Conservation (phyloP, 2,797 vertebrate species). For the Meda fulgida region DNA sequence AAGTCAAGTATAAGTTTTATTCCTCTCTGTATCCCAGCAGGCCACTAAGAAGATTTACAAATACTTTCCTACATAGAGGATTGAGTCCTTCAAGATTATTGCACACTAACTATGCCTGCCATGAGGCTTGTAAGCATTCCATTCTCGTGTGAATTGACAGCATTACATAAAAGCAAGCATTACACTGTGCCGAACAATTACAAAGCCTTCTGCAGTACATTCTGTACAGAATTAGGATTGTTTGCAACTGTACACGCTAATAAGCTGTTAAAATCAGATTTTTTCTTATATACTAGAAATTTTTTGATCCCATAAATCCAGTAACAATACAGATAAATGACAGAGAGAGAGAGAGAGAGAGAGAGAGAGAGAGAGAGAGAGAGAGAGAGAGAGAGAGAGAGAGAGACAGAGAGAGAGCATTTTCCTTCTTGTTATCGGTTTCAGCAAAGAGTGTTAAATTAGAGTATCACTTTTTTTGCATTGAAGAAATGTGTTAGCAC, state of each 20-base stretch:
- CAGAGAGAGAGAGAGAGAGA: not conserved
- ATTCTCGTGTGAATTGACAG: slow-evolving; percentile 15
- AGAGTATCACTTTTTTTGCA: not conserved
- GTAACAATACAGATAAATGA: not conserved
- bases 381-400: no score
- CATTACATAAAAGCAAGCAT: slow-evolving; percentile 15
- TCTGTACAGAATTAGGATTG: not conserved
- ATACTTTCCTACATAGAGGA: not conserved
- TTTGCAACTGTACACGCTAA: not conserved
- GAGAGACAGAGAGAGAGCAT: no score
- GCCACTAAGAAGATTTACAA: not conserved
- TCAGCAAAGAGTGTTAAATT: not conserved
- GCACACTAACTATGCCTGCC: not conserved
- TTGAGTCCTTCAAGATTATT: slow-evolving; percentile 31
- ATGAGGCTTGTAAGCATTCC: slow-evolving; percentile 12
- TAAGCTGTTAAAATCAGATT: not conserved
- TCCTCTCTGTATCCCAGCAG: slow-evolving; percentile 8
- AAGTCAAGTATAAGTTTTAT: no score
- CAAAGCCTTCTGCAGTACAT: not conserved
- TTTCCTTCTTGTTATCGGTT: not conserved
- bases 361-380: not conserved
- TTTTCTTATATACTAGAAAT: not conserved
- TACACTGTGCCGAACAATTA: not conserved
- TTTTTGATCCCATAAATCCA: not conserved
- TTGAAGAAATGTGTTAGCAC: not conserved